Evolutionary conservation across 1,140 invertebrate genomes (phyloP).

Genomic region (Drosophila kurseongensis): DNA sequence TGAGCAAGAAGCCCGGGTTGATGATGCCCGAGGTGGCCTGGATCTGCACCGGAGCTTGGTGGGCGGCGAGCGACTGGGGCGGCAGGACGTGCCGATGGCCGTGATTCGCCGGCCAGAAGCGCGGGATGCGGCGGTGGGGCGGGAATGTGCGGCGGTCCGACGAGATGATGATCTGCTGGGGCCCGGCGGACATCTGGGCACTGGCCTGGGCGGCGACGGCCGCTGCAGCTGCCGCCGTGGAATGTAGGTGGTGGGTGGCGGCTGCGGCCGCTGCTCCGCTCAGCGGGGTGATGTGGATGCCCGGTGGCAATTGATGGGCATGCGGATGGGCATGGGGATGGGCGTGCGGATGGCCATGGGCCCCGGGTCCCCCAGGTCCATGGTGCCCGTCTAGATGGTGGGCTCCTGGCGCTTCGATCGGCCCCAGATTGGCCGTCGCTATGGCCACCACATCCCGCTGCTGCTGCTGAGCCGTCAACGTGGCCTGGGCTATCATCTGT

Average conservation of each 20-base stretch:
- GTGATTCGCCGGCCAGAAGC: slow-evolving; percentile 85
- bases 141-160: slow-evolving; percentile 85
- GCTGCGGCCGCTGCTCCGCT: slow-evolving; percentile 81
- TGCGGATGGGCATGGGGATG: slow-evolving; percentile 82
- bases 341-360: slow-evolving; percentile 73
- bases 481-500: slow-evolving; percentile 73
- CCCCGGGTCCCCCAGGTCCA: slow-evolving; percentile 48
- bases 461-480: slow-evolving; percentile 82
- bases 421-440: slow-evolving; percentile 71
- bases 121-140: slow-evolving; percentile 85
- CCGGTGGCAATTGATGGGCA: slow-evolving; percentile 79
- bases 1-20: slow-evolving; percentile 90
- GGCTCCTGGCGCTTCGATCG: slow-evolving; percentile 64
- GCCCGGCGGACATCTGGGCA: slow-evolving; percentile 73
- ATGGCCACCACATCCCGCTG: slow-evolving; percentile 73
- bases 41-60: slow-evolving; percentile 85
- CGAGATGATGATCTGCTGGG: slow-evolving; percentile 86
- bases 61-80: slow-evolving; percentile 79
- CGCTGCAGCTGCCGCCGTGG: slow-evolving; percentile 84
- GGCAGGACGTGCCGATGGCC: slow-evolving; percentile 77
- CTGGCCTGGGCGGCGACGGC: slow-evolving; percentile 79
- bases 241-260: slow-evolving; percentile 85
- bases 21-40: slow-evolving; percentile 86
- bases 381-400: slow-evolving; percentile 73
- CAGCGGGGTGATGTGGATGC: slow-evolving; percentile 85